Base-by-base conservation (phyloP, 2,888 invertebrate genomes). In the Smittia sp. region DNA sequence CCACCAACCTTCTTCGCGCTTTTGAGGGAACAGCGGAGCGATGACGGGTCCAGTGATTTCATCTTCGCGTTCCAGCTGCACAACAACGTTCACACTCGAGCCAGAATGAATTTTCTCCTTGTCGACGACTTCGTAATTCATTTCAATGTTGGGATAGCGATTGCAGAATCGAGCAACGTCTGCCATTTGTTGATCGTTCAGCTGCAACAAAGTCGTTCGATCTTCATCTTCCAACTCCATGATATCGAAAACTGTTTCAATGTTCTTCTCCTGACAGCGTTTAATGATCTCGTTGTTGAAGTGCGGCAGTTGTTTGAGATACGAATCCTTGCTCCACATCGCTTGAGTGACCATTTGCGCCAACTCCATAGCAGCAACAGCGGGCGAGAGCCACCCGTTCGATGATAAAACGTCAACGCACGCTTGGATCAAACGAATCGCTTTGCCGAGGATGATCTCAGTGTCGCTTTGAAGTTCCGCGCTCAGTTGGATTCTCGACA, bases 291-390 rank as follows among this genome's bases (percentile, higher is more conserved):
- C 98, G 0, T 86, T 80, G 1, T 88, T 91, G 82, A 98, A 98
- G 84, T 99, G 98, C 1, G 99, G 99, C 80, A 99, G 83, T 80
- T 99, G 99, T 75, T 97, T 91, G 75, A 99, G 86, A 80, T 98
- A 97, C 0, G 96, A 95, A 84, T 99, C 99, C 82, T 97, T 98
- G 79, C 93, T 95, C 97, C 98, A 99, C 97, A 99, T 97, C 9
- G 98, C 98, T 83, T 99, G 99, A 0, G 99, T 99, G 1, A 96
- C 94, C 98, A 99, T 99, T 84, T 99, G 99, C 0, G 98, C 96
- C 78, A 99, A 85, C 83, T 99, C 99, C 99, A 99, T 99, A 78
- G 98, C 98, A 18, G 98, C 96, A 52, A 99, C 94, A 1, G 98
- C 99, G 0, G 99, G 98, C 0, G 95, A 90, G 68, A 99, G 85